Percentiles rank a stretch among this genome's conserved stretches.
phyloP scores from a whole-genome alignment of 2,113 vertebrate genomes.

The Ictalurus furcatus region DNA sequence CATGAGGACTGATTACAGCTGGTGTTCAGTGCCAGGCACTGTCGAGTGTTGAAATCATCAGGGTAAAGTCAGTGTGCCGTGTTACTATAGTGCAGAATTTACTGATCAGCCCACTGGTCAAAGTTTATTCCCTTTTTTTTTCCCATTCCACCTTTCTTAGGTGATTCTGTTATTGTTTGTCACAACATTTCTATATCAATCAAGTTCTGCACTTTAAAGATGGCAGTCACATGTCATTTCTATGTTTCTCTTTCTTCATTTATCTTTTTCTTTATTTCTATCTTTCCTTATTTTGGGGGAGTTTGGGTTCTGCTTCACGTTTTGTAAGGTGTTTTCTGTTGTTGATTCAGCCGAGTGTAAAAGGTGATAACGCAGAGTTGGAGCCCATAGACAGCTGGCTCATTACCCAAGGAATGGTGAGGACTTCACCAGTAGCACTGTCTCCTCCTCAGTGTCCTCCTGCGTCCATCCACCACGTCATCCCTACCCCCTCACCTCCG shows the following conservation, averaged over 20 bases:
- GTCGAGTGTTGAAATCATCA: conserved; percentile 26
- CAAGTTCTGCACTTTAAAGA: background rate
- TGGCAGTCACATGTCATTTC: background rate
- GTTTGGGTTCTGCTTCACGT: conserved; percentile 64
- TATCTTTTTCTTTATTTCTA: background rate
- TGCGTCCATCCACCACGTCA: conserved; percentile 39
- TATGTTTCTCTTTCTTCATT: conserved; percentile 24
- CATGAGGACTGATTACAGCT: background rate
- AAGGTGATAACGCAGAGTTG: conserved; percentile 89
- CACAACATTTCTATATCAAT: background rate
- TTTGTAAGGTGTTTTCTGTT: conserved; percentile 79
- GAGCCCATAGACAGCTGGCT: conserved; percentile 99
- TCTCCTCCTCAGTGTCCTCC: conserved; percentile 67
- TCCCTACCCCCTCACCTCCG: conserved; percentile 28
- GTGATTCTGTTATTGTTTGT: background rate
- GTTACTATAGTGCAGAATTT: conserved; percentile 8
- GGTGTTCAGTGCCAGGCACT: background rate
- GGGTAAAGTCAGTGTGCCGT: background rate
- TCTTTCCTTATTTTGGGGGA: background rate
- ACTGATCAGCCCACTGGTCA: conserved; percentile 46
- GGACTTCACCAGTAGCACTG: conserved; percentile 76
- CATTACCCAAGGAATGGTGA: conserved; percentile 99
- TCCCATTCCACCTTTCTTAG: background rate
- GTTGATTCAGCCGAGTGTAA: conserved; percentile 91
- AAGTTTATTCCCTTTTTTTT: conserved; percentile 42